Evolutionary conservation across 2,888 invertebrate species (phyloP), one percentile per base, ranked within the genome.

Genomic region (Eilema caniola): DNA sequence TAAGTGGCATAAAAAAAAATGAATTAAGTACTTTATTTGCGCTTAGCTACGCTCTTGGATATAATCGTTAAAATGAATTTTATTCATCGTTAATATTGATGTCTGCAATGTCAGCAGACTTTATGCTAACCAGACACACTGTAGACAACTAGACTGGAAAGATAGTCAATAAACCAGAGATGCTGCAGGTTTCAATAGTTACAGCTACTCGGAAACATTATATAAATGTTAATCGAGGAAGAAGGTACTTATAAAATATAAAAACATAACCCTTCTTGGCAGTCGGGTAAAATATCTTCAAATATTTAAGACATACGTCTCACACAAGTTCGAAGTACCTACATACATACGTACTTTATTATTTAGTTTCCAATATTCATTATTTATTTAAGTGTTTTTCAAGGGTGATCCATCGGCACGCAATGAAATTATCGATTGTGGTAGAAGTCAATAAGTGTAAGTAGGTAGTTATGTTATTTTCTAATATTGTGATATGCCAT

Each of bases 371-470:
- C 53, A 10, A n/a, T 10, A n/a, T 53, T 53, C 53, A 53, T 53
- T 53, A 53, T 53, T 53, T 53, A 53, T 53, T 53, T n/a, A 53
- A n/a, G 20, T 53, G 53, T 53, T 53, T 20, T 47, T 53, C 53
- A n/a, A 53, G 3, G 53, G 53, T 53, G 10, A 53, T 53, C 53
- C 20, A n/a, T n/a, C n/a, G n/a, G 53, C 3, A 53, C 20, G 53
- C 53, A n/a, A 53, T n/a, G n/a, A 53, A 53, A 20, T 53, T 53
- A 53, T 53, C 53, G 47, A 47, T 47, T 47, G 47, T 47, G 47
- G 20, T 20, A 20, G 47, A 47, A 47, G 20, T 47, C 47, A 47
- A 20, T 47, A 20, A 20, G 20, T 0, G 5, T 2, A 41, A 3
- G 1, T 37, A 11, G 14, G 37, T 37, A 37, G 37, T 2, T 37